Percentiles rank a stretch among this genome's conserved stretches.
These are phyloP conservation scores for Toxotes lorentzi DNA, from an alignment of 2,797 vertebrate species.

Conservation along the genomic window DNA sequence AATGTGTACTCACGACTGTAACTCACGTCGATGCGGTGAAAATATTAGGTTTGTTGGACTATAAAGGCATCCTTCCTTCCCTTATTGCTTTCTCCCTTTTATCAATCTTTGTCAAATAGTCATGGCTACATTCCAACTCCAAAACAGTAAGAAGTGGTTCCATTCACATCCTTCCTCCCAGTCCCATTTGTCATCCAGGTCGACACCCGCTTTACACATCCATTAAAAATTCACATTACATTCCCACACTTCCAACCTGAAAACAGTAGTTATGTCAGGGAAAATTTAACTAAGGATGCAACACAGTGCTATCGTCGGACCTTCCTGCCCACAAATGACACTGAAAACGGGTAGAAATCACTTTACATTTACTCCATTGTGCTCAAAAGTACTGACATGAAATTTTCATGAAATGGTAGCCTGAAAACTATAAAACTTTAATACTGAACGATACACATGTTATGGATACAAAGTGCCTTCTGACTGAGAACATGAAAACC, in stretches of 20 bases:
- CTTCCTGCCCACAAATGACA: constrained; percentile 26
- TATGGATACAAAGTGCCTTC: constrained; percentile 64
- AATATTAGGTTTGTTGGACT: neutral
- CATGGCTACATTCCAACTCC: neutral
- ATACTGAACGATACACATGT: constrained; percentile 56
- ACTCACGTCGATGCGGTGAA: too few species aligned
- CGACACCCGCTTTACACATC: neutral
- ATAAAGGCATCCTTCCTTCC: neutral
- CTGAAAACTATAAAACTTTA: constrained; percentile 64
- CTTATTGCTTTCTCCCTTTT: neutral
- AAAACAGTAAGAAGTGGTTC: neutral
- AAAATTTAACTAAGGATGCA: constrained; percentile 14
- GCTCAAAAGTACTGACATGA: constrained; percentile 62
- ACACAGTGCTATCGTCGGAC: constrained; percentile 12
- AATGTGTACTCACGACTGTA: too few species aligned
- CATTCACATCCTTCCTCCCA: neutral
- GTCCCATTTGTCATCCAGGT: neutral
- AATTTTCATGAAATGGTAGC: constrained; percentile 58
- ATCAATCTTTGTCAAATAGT: neutral
- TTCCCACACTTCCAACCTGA: neutral
- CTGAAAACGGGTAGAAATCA: constrained; percentile 50
- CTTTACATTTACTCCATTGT: constrained; percentile 62
- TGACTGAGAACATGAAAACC: constrained; percentile 30
- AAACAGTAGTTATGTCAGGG: constrained; percentile 30
- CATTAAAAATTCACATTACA: constrained; percentile 5